phyloP scores from a whole-genome alignment of 2,888 invertebrate genomes.

The Alcis repandata region DNA sequence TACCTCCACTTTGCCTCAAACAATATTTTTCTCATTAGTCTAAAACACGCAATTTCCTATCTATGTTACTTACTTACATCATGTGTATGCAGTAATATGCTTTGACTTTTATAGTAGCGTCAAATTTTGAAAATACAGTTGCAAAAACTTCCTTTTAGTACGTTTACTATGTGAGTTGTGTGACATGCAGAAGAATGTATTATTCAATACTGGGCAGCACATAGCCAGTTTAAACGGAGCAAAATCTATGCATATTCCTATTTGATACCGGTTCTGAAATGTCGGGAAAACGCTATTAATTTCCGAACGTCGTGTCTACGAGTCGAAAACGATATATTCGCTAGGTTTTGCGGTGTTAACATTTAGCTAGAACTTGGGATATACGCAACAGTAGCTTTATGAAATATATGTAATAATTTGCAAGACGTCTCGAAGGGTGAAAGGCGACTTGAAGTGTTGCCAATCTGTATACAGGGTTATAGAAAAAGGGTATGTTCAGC shows the following conservation, averaged over 20 bases:
- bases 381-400: neutral
- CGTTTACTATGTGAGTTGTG: neutral
- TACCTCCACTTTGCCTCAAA: too few species aligned
- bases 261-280: conserved; percentile 24
- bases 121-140: conserved; percentile 1
- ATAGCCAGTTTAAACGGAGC: conserved; percentile 2
- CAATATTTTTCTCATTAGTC: too few species aligned
- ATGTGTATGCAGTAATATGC: too few species aligned
- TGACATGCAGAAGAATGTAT: conserved; percentile 9
- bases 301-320: conserved; percentile 30
- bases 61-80: neutral
- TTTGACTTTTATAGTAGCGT: too few species aligned
- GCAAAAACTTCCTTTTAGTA: neutral
- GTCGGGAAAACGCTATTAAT: conserved; percentile 26
- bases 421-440: neutral
- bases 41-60: too few species aligned
- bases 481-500: too few species aligned
- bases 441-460: too few species aligned
- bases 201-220: conserved; percentile 3
- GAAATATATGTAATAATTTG: neutral
- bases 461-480: too few species aligned
- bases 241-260: conserved; percentile 21
- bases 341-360: conserved; percentile 12
- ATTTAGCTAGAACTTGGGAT: neutral
- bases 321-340: conserved; percentile 25